Base-by-base conservation (phyloP, 2,797 vertebrate species). In the Balearica regulorum region DNA sequence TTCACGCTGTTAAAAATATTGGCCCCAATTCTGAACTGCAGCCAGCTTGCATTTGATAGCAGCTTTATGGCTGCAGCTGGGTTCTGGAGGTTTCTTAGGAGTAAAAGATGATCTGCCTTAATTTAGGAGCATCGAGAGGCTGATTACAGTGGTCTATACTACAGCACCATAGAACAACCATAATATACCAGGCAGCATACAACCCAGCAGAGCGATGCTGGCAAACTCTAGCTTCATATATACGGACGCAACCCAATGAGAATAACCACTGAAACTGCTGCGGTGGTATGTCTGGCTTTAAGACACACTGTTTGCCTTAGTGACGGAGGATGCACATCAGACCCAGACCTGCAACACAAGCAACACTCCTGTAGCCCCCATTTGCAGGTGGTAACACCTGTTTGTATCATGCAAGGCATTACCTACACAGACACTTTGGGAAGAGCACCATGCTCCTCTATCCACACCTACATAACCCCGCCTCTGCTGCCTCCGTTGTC, bases 1-100 rank as follows among this genome's bases (percentile, higher is more conserved):
- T 89, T 95, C 79, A 76, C 31, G 71, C 81, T 92, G 81, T 92
- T 93, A 91, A 93, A 96, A 91, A 78, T 71, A 89, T 33, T 89
- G 65, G 61, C 28, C 81, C 54, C 39, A 44, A 10, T 81, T 51
- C 69, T 94, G 78, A 94, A 44, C 54, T 25, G 35, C 33, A 62
- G 61, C 75, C 94, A 92, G 81, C 48, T 90, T 92, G 83, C 60
- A 57, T 93, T 93, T 61, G 75, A 83, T 60, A 94, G 81, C 55
- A 89, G 83, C 53, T 90, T 91, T 94, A 90, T 65, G 68, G 71
- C 61, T 93, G 82, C 87, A 93, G 64, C 82, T 93, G 78, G 33
- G 26, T 94, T 89, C 81, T 92, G 71, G 71, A 80, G 57, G 37
- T 83, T 95, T 95, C 92, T 80, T 48, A 87, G 65, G 61, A 85